A percentile compares a stretch with the other conserved stretches of the same genome.
Evolutionary conservation across 2,888 invertebrate species (phyloP).

Genomic region (Aleiodes testaceus): DNA sequence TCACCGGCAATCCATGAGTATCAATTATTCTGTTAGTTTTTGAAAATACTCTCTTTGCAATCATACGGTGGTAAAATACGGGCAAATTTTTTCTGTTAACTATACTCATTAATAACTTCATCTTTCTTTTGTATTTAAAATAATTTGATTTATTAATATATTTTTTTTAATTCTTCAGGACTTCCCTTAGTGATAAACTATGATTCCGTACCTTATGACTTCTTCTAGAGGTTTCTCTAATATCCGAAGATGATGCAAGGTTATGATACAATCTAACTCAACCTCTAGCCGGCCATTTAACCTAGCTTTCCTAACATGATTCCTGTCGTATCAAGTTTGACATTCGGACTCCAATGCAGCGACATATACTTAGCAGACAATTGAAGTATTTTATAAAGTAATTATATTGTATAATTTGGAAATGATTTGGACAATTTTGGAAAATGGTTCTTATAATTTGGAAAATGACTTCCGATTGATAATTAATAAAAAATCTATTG

Average conservation of each 20-base stretch:
- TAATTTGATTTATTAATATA: not conserved
- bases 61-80: constrained; percentile 59
- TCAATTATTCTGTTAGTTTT: constrained; percentile 48
- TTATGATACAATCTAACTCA: constrained; percentile 25
- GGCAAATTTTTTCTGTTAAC: constrained; percentile 60
- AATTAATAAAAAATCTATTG: too few species aligned
- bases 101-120: constrained; percentile 58
- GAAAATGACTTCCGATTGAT: too few species aligned
- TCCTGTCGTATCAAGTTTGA: not conserved
- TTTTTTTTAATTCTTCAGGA: not conserved
- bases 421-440: too few species aligned
- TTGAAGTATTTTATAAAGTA: too few species aligned
- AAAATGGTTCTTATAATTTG: too few species aligned
- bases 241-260: constrained; percentile 20
- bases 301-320: not conserved
- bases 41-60: constrained; percentile 53
- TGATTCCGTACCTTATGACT: not conserved
- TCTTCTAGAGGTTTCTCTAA: constrained; percentile 11
- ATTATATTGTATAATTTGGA: too few species aligned
- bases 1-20: constrained; percentile 46
- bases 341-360: too few species aligned
- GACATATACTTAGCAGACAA: too few species aligned
- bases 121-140: constrained; percentile 42
- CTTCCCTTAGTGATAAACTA: not conserved
- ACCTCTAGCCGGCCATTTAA: not conserved